Percentiles rank a stretch among this genome's conserved stretches.
Conservation (phyloP, 2,888 invertebrate species). For the Pasiphila rectangulata region DNA sequence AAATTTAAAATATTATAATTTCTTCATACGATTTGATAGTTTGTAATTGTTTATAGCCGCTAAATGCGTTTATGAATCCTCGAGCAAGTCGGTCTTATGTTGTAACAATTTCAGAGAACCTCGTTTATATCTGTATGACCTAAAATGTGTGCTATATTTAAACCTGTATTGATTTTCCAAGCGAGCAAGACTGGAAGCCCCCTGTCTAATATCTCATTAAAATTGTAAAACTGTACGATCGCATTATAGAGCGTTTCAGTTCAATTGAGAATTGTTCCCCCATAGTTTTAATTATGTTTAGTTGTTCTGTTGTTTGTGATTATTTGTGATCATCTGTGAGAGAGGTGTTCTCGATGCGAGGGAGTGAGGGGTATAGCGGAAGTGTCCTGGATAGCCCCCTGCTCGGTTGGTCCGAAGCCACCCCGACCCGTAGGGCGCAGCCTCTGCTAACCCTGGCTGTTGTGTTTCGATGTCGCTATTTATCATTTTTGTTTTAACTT, state of each 20-base stretch:
- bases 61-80: too few species aligned
- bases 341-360: constrained; percentile 81
- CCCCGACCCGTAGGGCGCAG: constrained; percentile 74
- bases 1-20: too few species aligned
- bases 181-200: constrained; percentile 59
- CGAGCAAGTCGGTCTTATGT: not conserved
- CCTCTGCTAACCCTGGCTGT: constrained; percentile 80
- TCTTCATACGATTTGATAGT: too few species aligned
- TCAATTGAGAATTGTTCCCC: constrained; percentile 56
- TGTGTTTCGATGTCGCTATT: constrained; percentile 79
- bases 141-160: constrained; percentile 43
- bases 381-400: constrained; percentile 76
- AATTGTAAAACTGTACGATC: constrained; percentile 50
- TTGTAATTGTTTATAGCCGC: too few species aligned
- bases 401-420: constrained; percentile 73
- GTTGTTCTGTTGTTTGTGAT: constrained; percentile 73
- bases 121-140: constrained; percentile 25
- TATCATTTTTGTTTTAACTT: constrained; percentile 60
- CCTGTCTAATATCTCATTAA: constrained; percentile 43
- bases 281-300: constrained; percentile 70
- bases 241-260: constrained; percentile 59
- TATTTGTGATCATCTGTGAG: constrained; percentile 79
- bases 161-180: constrained; percentile 56
- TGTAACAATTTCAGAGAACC: constrained; percentile 44
- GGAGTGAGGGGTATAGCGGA: constrained; percentile 80